Evolutionary conservation across 2,797 vertebrate species (phyloP).

Genomic region (Octomys mimax): DNA sequence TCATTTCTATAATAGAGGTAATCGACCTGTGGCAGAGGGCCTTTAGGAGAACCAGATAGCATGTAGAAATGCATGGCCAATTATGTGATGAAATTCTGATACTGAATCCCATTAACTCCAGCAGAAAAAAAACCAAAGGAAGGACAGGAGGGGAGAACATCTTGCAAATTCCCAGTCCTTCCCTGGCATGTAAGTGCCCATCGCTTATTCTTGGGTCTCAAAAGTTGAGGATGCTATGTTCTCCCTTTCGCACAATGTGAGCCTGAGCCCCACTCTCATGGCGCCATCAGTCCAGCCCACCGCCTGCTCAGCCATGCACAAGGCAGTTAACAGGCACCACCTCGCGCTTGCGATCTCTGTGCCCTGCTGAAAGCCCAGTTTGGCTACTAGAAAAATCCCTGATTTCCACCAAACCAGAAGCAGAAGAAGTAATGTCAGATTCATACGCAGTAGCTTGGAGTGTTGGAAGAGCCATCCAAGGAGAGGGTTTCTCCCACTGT

Average conservation of each 20-base stretch:
- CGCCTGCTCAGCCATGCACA: background rate
- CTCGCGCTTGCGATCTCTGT: background rate
- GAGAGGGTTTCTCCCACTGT: background rate
- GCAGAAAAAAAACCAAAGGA: background rate
- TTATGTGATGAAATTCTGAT: slow-evolving; percentile 1
- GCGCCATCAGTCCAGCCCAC: background rate
- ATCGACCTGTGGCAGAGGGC: background rate
- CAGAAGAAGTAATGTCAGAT: background rate
- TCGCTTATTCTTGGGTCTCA: background rate
- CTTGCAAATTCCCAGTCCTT: background rate
- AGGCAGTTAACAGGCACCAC: background rate
- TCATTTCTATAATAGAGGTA: background rate
- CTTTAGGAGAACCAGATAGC: slow-evolving; percentile 5
- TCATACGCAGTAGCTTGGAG: background rate
- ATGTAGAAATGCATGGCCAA: background rate
- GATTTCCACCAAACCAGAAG: slow-evolving; percentile 13
- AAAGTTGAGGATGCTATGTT: background rate
- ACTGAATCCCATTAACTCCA: background rate
- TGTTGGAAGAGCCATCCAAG: slow-evolving; percentile 10
- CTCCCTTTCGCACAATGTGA: background rate
- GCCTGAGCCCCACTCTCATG: background rate
- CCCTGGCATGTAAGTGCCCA: background rate
- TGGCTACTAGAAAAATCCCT: slow-evolving; percentile 26
- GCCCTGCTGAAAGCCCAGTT: background rate
- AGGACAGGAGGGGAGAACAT: background rate